Evolutionary conservation across 2,888 invertebrate species (phyloP).

Genomic region (Chymomyza amoena): DNA sequence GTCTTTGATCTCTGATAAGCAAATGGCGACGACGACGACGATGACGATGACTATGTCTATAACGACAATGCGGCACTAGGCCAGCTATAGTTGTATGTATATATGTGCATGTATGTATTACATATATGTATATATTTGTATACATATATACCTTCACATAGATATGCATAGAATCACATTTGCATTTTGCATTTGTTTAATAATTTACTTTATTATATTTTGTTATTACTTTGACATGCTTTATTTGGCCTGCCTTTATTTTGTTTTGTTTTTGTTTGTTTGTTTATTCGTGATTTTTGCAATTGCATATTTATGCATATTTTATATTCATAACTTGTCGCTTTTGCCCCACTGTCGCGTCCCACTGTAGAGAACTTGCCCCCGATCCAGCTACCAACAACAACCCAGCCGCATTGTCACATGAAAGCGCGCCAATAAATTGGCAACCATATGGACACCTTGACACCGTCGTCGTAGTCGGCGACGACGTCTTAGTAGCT

Average conservation of each 20-base stretch:
- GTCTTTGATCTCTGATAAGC: conserved; percentile 64
- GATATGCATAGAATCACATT: conserved; percentile 18
- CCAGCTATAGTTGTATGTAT: neutral
- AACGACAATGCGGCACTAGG: neutral
- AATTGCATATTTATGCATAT: conserved; percentile 71
- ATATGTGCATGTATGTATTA: too few relatives aligned
- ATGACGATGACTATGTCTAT: conserved; percentile 7
- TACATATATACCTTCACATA: neutral
- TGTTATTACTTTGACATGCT: conserved; percentile 70
- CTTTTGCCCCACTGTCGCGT: conserved; percentile 34
- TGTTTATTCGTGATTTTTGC: conserved; percentile 23
- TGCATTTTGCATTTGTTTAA: conserved; percentile 63
- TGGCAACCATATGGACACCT: conserved; percentile 59
- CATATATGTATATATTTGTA: neutral
- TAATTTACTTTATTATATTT: conserved; percentile 67
- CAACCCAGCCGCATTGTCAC: neutral
- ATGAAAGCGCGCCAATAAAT: conserved; percentile 54
- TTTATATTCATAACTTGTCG: conserved; percentile 75
- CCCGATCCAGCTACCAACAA: too few relatives aligned
- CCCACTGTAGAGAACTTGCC: conserved; percentile 20
- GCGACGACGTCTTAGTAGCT: neutral
- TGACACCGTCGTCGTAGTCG: conserved; percentile 43
- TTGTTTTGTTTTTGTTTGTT: neutral
- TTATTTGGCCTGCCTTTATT: conserved; percentile 44
- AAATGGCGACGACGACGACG: conserved; percentile 21